phyloP scores from a whole-genome alignment of 2,797 vertebrate genomes.

The Hozukius guyotensis region DNA sequence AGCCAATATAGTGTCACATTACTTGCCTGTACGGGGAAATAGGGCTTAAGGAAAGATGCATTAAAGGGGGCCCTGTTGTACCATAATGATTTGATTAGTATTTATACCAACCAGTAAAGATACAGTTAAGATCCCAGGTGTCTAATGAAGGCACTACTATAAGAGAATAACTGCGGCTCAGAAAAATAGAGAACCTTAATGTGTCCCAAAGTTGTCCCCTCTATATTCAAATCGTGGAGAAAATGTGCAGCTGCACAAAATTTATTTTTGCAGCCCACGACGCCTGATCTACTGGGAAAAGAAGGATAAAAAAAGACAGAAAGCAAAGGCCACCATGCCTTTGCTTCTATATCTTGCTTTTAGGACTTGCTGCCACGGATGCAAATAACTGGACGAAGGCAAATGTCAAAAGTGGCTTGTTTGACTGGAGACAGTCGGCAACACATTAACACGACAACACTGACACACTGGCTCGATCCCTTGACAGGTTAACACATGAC shows the following conservation, averaged over 20 bases:
- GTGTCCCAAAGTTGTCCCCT: slow-evolving; percentile 5
- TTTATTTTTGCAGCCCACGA: not conserved
- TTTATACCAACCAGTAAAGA: slow-evolving; percentile 39
- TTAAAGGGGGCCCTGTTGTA: slow-evolving; percentile 28
- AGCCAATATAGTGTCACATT: slow-evolving; percentile 27
- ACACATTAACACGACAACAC: slow-evolving; percentile 38
- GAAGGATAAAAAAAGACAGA: slow-evolving; percentile 2
- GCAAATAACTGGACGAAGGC: slow-evolving; percentile 52
- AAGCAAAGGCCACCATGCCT: slow-evolving; percentile 17
- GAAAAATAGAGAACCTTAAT: slow-evolving; percentile 19
- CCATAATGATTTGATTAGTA: slow-evolving; percentile 57
- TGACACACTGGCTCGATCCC: slow-evolving; percentile 5
- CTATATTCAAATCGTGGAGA: slow-evolving; percentile 17
- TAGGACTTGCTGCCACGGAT: slow-evolving; percentile 8
- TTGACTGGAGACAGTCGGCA: slow-evolving; percentile 30
- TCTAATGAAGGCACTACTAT: slow-evolving; percentile 12
- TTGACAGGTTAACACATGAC: slow-evolving; percentile 18
- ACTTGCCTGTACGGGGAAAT: slow-evolving; percentile 6
- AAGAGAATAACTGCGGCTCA: slow-evolving; percentile 5
- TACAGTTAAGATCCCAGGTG: slow-evolving; percentile 8
- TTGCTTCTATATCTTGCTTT: slow-evolving; percentile 9
- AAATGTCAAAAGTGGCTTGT: slow-evolving; percentile 55
- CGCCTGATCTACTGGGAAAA: not conserved
- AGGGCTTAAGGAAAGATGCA: slow-evolving; percentile 12
- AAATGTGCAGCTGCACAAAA: not conserved